Evolutionary conservation across 2,113 vertebrate genomes (phyloP), one percentile per base, ranked within the genome.

Genomic region (Callionymus lyra): DNA sequence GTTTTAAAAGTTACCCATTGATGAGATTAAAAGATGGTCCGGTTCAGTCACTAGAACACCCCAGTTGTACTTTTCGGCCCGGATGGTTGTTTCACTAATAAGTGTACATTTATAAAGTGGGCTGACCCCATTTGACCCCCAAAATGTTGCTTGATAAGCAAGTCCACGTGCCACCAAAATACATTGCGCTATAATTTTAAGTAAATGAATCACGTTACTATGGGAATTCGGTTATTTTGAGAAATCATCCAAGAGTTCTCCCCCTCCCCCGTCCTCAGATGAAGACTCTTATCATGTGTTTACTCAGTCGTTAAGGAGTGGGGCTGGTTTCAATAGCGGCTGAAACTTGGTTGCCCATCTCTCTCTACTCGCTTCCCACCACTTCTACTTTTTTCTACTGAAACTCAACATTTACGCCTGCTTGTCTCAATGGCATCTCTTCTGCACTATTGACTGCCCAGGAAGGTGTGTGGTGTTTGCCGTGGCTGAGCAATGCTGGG

Each of bases 401-500:
- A 70, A 76, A 69, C 48, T 49, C 45, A 41, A 3, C 42, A 44
- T 38, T 34, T 6, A 16, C 38, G 2, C 46, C 41, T 36, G 51
- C 52, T 60, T 19, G 0, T 44, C 37, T 12, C 38, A 16, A 39
- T 66, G 47, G 48, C 15, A 12, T 48, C 47, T 49, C 59, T 21
- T 75, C 65, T 68, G 69, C 70, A 59, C 76, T 79, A 70, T 79
- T 73, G 65, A 66, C 72, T 77, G 70, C 67, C 48, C 67, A 76
- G 67, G 65, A 73, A 77, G 76, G 76, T 70, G 77, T 77, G 73
- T 56, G 58, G 32, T 82, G 76, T 81, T 82, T 82, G 74, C 68
- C 72, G 57, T 72, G 66, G 65, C 68, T 65, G 61, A 70, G 72
- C 70, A 44, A 43, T 19, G 50, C 53, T 41, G 47, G 65, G 60